Base-by-base conservation (phyloP, 2,797 vertebrate genomes). In the Sardinella longiceps region DNA sequence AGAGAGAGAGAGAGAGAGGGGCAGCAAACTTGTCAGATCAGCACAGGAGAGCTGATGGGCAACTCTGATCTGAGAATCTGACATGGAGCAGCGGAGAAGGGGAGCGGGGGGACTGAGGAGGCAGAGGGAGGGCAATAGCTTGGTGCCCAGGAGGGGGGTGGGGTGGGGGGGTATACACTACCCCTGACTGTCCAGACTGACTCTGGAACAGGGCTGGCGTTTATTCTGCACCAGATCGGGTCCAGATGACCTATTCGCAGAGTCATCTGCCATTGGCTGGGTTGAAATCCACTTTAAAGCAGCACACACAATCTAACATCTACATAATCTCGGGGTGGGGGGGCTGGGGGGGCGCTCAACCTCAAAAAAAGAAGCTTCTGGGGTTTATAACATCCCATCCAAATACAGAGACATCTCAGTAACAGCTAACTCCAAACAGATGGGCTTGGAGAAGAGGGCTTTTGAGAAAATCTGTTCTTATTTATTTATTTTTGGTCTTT, bases 341-440 rank as follows among this genome's bases (percentile, higher is more conserved):
- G 70, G 37, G 70, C n/a, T n/a, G n/a, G 70, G 70, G 37, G 70
- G 7, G 15, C 11, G 37, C 14, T 18, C 30, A 23, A 30, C 15
- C 66, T 43, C 43, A 43, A 37, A 37, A 15, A 74, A 74, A 60
- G 50, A 85, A 85, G 81, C 81, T 50, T 45, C 83, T 85, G 80
- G 45, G 80, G 33, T 85, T 83, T 60, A 80, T 81, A 48, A 84
- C 37, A 84, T 80, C 77, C 46, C 45, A 83, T 83, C 84, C 66
- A 83, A 80, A 84, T 86, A 81, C 51, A 66, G 63, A 85, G 50
- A 82, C 46, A 81, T 46, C 66, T 82, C 46, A 53, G 25, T 81
- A 82, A 85, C 81, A 70, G 50, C 48, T 88, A 87, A 81, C 66
- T 86, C 56, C n/a, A 81, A 81, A 25, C 81, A 86, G 85, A 84